Evolutionary conservation across 2,888 invertebrate species (phyloP).

Genomic region (Elegia similella): DNA sequence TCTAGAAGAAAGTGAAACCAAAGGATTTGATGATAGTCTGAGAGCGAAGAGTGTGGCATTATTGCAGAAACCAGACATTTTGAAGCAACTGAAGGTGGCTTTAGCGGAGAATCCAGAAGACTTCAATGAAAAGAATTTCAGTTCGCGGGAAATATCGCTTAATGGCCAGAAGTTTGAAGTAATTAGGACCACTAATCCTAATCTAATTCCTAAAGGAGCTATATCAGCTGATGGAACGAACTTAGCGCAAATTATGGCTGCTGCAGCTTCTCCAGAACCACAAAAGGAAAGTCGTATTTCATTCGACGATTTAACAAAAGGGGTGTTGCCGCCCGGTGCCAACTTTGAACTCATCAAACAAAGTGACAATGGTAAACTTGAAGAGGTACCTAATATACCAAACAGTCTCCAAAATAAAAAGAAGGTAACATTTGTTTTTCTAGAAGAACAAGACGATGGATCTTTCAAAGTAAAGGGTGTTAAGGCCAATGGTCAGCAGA

Average conservation of each 20-base stretch:
- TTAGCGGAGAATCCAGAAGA: slow-evolving; percentile 86
- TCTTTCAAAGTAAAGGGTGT: slow-evolving; percentile 92
- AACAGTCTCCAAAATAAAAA: slow-evolving; percentile 84
- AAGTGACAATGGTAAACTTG: slow-evolving; percentile 86
- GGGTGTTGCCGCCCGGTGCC: slow-evolving; percentile 88
- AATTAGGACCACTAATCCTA: slow-evolving; percentile 86
- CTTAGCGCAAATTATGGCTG: slow-evolving; percentile 63
- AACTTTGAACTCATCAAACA: slow-evolving; percentile 92
- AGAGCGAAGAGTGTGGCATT: slow-evolving; percentile 80
- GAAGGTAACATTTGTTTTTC: slow-evolving; percentile 92
- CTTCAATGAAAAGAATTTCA: slow-evolving; percentile 84
- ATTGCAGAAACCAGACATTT: slow-evolving; percentile 85
- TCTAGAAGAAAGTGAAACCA: slow-evolving; percentile 81
- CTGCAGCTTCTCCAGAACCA: slow-evolving; percentile 63
- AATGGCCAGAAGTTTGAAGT: slow-evolving; percentile 90
- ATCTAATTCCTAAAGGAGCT: slow-evolving; percentile 82
- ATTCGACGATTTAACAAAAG: slow-evolving; percentile 90
- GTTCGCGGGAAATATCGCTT: slow-evolving; percentile 87
- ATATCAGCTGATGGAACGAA: slow-evolving; percentile 73
- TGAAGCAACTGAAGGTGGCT: slow-evolving; percentile 88
- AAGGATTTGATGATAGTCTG: slow-evolving; percentile 75
- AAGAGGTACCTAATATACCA: slow-evolving; percentile 84
- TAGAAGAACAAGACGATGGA: slow-evolving; percentile 93
- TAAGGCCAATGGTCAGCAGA: slow-evolving; percentile 88
- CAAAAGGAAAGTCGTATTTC: slow-evolving; percentile 84